Conservation (phyloP, 1,140 invertebrate species). For the Steinernema khuongi region DNA sequence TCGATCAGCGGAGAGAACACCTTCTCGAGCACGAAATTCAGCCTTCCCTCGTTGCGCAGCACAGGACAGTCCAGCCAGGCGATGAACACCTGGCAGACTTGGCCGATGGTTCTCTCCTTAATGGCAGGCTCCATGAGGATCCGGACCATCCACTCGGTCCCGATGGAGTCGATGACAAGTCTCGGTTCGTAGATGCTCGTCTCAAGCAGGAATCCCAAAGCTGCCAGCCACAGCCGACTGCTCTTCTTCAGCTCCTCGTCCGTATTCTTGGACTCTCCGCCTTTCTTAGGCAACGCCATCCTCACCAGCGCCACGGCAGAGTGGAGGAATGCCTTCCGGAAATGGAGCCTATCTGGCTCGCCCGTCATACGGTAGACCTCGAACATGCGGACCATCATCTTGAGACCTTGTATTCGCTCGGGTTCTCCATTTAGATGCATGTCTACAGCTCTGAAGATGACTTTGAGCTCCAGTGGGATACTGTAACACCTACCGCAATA, state of each 20-base stretch:
- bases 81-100: constrained; percentile 32
- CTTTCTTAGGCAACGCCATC: background rate
- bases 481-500: background rate
- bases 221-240: background rate
- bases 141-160: constrained; percentile 34
- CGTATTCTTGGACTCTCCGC: background rate
- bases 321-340: background rate
- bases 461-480: background rate
- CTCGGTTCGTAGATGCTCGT: constrained; percentile 27
- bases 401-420: background rate
- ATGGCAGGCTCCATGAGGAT: constrained; percentile 4
- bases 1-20: constrained; percentile 37
- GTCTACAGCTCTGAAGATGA: background rate
- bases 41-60: constrained; percentile 24
- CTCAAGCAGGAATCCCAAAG: constrained; percentile 25
- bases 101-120: constrained; percentile 19
- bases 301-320: background rate
- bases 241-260: constrained; percentile 4
- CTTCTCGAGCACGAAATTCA: constrained; percentile 35
- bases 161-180: constrained; percentile 30
- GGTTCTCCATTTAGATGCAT: background rate
- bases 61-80: constrained; percentile 31
- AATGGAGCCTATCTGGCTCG: background rate
- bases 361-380: background rate
- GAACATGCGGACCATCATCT: constrained; percentile 14